phyloP scores from a whole-genome alignment of 1,140 invertebrate species.

The Hyles vespertilio region DNA sequence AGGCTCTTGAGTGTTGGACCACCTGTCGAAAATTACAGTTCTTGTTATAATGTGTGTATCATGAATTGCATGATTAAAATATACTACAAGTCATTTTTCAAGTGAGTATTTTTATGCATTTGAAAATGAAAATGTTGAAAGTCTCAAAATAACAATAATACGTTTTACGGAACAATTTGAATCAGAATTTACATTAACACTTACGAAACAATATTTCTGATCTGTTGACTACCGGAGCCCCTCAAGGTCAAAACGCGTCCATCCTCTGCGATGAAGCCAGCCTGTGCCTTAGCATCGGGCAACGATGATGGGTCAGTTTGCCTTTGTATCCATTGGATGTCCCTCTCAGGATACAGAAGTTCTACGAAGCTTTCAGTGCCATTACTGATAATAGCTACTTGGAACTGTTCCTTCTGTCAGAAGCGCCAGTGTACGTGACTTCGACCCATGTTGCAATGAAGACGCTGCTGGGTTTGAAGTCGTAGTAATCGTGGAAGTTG shows the following conservation, averaged over 20 bases:
- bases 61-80: not conserved
- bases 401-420: constrained; percentile 80
- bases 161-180: too few relatives aligned
- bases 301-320: constrained; percentile 79
- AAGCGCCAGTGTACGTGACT: constrained; percentile 77
- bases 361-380: constrained; percentile 88
- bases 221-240: constrained; percentile 92
- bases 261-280: constrained; percentile 91
- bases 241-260: constrained; percentile 83
- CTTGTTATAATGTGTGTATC: too few relatives aligned
- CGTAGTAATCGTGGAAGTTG: constrained; percentile 81
- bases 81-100: not conserved
- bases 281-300: constrained; percentile 93
- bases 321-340: constrained; percentile 94
- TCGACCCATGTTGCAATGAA: constrained; percentile 87
- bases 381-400: constrained; percentile 89
- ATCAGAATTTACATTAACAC: constrained; percentile 21
- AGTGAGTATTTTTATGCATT: not conserved
- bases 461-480: constrained; percentile 80
- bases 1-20: constrained; percentile 87
- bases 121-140: too few relatives aligned
- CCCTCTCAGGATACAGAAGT: constrained; percentile 90
- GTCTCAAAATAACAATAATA: too few relatives aligned
- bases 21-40: constrained; percentile 73
- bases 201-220: constrained; percentile 74